Evolutionary conservation across 2,888 invertebrate species (phyloP), one percentile per base, ranked within the genome.

Genomic region (Harpalus rufipes): DNA sequence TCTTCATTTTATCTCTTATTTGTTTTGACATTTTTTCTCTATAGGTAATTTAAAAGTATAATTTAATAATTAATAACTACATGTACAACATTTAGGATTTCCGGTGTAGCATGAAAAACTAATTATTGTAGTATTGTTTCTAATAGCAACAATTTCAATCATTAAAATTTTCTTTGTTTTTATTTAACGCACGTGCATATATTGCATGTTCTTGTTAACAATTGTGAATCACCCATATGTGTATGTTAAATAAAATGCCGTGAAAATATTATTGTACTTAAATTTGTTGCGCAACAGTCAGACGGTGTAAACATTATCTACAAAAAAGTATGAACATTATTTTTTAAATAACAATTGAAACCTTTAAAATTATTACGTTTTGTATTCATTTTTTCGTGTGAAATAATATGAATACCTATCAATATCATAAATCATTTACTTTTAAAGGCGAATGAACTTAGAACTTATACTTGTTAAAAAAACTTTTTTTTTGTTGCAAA

Each of bases 141-240:
- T 59, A 16, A 59, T 16, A 14, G 10, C 59, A 10, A 59, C 16
- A 59, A 59, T 59, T 18, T 16, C 6, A 59, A 3, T 59, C 59
- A 59, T 59, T 59, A 59, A 59, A 59, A 5, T 59, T 59, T 59
- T n/a, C 10, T 56, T 2, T 59, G 14, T 59, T 59, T 14, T 59
- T 59, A 59, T 59, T 7, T 16, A 14, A 59, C 16, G 18, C 59
- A 59, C 59, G 59, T 59, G 59, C 59, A 51, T 51, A 51, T 56
- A n/a, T 59, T 59, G 59, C 59, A 59, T 59, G 59, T 59, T 59
- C 18, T 59, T 56, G 10, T 56, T n/a, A 56, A 56, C 56, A n/a
- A n/a, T 59, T 59, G 16, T 59, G 59, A 59, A 59, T 59, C 59
- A 59, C 6, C 59, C 59, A 59, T 14, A 10, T 59, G 59, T 59